A percentile compares a stretch with the other conserved stretches of the same genome.
Evolutionary conservation across 2,888 invertebrate species (phyloP).

Genomic region (Acronicta aceris): DNA sequence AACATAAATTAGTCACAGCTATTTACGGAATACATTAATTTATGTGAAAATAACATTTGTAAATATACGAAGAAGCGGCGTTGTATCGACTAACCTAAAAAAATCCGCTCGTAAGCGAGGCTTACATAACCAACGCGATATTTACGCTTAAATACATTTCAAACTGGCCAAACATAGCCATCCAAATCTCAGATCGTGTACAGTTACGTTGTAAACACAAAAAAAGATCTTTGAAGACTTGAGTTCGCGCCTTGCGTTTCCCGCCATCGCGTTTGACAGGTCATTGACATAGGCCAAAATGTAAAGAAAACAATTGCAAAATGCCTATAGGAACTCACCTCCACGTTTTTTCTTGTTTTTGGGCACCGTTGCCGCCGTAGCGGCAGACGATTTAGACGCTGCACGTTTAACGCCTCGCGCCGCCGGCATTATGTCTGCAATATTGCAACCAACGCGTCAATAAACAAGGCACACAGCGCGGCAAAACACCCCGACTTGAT

Average conservation of each 20-base stretch:
- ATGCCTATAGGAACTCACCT: slow-evolving; percentile 74
- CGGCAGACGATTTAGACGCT: slow-evolving; percentile 80
- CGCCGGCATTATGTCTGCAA: slow-evolving; percentile 88
- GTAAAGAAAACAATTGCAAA: slow-evolving; percentile 85
- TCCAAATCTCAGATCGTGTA: slow-evolving; percentile 29
- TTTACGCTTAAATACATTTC: slow-evolving; percentile 37
- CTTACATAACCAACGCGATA: slow-evolving; percentile 63
- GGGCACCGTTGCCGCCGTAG: slow-evolving; percentile 75
- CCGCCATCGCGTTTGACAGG: slow-evolving; percentile 88
- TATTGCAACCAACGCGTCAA: slow-evolving; percentile 85
- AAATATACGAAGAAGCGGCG: slow-evolving; percentile 42
- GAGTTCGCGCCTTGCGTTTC: slow-evolving; percentile 74
- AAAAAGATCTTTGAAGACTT: slow-evolving; percentile 53
- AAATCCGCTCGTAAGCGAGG: slow-evolving; percentile 29
- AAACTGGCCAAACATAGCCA: slow-evolving; percentile 20
- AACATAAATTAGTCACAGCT: slow-evolving; percentile 49
- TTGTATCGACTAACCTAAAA: slow-evolving; percentile 67
- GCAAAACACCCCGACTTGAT: slow-evolving; percentile 73
- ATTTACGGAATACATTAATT: slow-evolving; percentile 50
- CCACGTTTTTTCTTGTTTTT: slow-evolving; percentile 88
- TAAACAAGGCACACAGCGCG: slow-evolving; percentile 80
- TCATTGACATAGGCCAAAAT: slow-evolving; percentile 85
- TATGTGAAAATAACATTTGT: slow-evolving; percentile 39
- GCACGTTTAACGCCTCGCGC: slow-evolving; percentile 86
- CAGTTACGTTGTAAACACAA: slow-evolving; percentile 57